Evolutionary conservation across 2,888 invertebrate genomes (phyloP).

Genomic region (Julus scandinavius): DNA sequence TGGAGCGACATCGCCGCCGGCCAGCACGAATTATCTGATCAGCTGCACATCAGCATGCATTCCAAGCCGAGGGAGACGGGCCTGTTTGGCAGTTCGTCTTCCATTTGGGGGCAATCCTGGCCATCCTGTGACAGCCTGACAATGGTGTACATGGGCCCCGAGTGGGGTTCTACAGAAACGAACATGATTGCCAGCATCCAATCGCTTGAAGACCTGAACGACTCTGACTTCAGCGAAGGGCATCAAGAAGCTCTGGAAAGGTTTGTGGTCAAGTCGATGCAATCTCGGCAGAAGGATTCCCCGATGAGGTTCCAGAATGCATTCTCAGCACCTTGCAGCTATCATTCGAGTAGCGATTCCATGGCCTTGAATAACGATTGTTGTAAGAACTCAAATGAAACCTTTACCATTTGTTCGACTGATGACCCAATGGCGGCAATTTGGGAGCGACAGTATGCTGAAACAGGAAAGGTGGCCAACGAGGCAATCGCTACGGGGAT

Average conservation of each 20-base stretch:
- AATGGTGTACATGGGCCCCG: conserved; percentile 56
- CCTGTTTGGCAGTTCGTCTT: conserved; percentile 7
- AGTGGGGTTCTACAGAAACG: conserved; percentile 48
- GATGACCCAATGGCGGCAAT: not conserved
- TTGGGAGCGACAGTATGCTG: not conserved
- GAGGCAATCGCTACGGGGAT: not conserved
- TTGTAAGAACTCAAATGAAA: conserved; percentile 21
- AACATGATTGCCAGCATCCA: conserved; percentile 51
- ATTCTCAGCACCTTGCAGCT: not conserved
- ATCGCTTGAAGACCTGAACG: conserved; percentile 42
- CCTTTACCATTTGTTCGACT: conserved; percentile 18
- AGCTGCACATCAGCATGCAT: conserved; percentile 14
- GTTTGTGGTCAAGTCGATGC: conserved; percentile 16
- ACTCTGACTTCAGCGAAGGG: conserved; percentile 17
- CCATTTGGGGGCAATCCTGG: conserved; percentile 48
- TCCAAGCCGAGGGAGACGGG: not conserved
- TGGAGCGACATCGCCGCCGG: not conserved
- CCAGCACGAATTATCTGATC: not conserved
- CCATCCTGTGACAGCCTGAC: conserved; percentile 56
- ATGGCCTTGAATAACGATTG: not conserved
- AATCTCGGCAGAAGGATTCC: not conserved
- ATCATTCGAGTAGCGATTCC: conserved; percentile 21
- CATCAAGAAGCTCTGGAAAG: not conserved
- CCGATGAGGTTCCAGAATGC: not conserved
- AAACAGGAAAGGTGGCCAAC: not conserved